Conservation (phyloP, 2,888 invertebrate species). For the Gymnosoma rotundatum region DNA sequence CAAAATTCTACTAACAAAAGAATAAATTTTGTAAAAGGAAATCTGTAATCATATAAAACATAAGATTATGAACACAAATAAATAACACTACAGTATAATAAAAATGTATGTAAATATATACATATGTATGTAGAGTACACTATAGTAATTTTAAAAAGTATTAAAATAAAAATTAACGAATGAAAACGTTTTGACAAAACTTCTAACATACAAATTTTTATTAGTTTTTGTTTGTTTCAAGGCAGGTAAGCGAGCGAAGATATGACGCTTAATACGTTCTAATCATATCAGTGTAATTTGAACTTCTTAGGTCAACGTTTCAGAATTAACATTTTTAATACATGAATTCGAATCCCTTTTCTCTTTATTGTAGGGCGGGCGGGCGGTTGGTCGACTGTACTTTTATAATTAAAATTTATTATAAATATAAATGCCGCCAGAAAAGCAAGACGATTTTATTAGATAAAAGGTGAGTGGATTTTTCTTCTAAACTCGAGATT, state of each 20-base stretch:
- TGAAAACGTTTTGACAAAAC: slow-evolving; percentile 60
- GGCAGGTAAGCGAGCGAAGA: slow-evolving; percentile 71
- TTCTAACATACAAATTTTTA: slow-evolving; percentile 15
- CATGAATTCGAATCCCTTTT: background rate
- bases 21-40: slow-evolving; percentile 48
- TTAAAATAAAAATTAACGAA: slow-evolving; percentile 61
- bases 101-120: slow-evolving; percentile 32
- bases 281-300: slow-evolving; percentile 1
- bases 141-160: slow-evolving; percentile 60
- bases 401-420: background rate
- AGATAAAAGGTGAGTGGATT: slow-evolving; percentile 47
- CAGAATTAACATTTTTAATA: background rate
- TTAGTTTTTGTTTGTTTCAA: slow-evolving; percentile 38
- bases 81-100: slow-evolving; percentile 36
- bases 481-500: background rate
- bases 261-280: slow-evolving; percentile 42
- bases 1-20: background rate
- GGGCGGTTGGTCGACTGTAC: background rate
- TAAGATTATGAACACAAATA: slow-evolving; percentile 44
- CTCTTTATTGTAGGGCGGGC: background rate
- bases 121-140: slow-evolving; percentile 29
- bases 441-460: slow-evolving; percentile 30
- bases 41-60: slow-evolving; percentile 1
- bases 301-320: background rate
- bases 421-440: slow-evolving; percentile 15